Evolutionary conservation across 2,113 vertebrate genomes (phyloP), one percentile per base, ranked within the genome.

Genomic region (Eurystomus gularis): DNA sequence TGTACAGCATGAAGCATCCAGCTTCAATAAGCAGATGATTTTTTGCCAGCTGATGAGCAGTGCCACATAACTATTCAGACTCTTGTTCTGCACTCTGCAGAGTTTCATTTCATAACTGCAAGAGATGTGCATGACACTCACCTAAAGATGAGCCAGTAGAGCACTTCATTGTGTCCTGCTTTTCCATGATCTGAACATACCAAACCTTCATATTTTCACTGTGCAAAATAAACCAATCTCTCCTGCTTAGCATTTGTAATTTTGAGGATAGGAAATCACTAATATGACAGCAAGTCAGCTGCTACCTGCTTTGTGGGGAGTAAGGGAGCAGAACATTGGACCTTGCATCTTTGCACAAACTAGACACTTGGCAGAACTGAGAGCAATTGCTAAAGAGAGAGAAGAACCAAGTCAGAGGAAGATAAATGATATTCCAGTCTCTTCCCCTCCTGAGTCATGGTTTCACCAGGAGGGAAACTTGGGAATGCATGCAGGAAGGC

Each of bases 111-210:
- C 44, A 3, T 86, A 95, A 88, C 66, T 79, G 70, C 69, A 79
- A 87, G 81, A 88, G 88, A 88, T 13, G 49, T 52, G 69, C 84
- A 64, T 33, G 76, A 90, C 69, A 65, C 77, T 96, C 94, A 96
- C 80, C 92, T 94, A 57, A 51, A 81, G 77, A 52, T 37, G 76
- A 86, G 52, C 57, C 60, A 68, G 33, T 4, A 55, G 73, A 83
- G 35, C 46, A 33, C 46, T 78, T 52, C 71, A 37, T 75, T 82
- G 72, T 76, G 58, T 49, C 57, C 90, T 69, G 25, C 64, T 84
- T 95, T 94, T 66, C 80, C 83, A 69, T 37, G 44, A 51, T 39
- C 72, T 92, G 77, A 65, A 71, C 37, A 37, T 3, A 11, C 10
- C 72, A 26, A 82, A 65, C 39, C 25, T 48, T 90, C 33, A 2